A percentile compares a stretch with the other conserved stretches of the same genome.
phyloP scores from a whole-genome alignment of 2,888 invertebrate species.

The Eupithecia inturbata region DNA sequence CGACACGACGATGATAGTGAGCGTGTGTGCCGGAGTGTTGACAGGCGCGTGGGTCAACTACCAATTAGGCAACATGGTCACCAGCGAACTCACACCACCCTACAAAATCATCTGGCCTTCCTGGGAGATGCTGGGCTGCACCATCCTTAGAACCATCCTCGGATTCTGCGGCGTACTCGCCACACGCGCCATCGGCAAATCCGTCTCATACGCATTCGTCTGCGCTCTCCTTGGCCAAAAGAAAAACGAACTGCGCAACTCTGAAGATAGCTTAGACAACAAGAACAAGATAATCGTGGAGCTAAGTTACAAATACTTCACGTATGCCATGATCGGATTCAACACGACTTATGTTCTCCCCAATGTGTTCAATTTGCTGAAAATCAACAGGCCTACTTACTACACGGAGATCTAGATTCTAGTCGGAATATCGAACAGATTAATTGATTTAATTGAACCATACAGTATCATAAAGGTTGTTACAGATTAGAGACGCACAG shows the following conservation, averaged over 20 bases:
- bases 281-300: constrained; percentile 91
- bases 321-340: constrained; percentile 91
- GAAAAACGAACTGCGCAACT: constrained; percentile 86
- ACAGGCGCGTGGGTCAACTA: constrained; percentile 94
- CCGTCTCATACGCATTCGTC: constrained; percentile 87
- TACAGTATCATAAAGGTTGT: background rate
- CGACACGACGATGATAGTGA: constrained; percentile 94
- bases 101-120: constrained; percentile 92
- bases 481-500: too few species aligned
- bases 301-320: constrained; percentile 92
- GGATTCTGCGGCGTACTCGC: constrained; percentile 90
- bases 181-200: constrained; percentile 88
- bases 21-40: constrained; percentile 91
- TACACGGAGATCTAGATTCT: constrained; percentile 89
- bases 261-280: constrained; percentile 86
- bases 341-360: constrained; percentile 91
- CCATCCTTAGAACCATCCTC: constrained; percentile 88
- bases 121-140: constrained; percentile 87
- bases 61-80: constrained; percentile 88
- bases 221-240: constrained; percentile 88
- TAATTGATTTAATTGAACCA: background rate
- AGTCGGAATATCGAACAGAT: constrained; percentile 1
- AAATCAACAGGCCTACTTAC: constrained; percentile 92
- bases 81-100: constrained; percentile 86
- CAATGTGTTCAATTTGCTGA: constrained; percentile 88